These are phyloP conservation scores for Aelia acuminata DNA, from an alignment of 2,888 invertebrate genomes.

Conservation along the genomic window DNA sequence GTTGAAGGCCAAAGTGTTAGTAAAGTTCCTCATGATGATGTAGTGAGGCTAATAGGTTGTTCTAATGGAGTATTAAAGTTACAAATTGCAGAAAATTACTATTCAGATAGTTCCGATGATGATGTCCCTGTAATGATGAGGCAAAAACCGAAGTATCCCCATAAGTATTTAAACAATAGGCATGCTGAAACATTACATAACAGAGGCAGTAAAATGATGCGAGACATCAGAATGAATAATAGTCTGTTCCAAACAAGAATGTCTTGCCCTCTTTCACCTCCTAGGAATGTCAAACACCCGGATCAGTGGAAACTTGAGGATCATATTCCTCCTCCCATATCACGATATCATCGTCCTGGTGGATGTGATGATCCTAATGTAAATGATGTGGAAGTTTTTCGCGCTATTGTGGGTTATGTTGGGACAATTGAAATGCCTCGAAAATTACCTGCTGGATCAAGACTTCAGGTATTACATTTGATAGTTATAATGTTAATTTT, in stretches of 20 bases:
- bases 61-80: conserved; percentile 86
- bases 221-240: conserved; percentile 72
- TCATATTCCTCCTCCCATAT: conserved; percentile 70
- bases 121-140: conserved; percentile 76
- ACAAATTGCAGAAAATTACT: conserved; percentile 89
- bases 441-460: conserved; percentile 81
- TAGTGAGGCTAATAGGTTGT: conserved; percentile 90
- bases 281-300: conserved; percentile 68
- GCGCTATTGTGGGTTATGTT: conserved; percentile 92
- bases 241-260: conserved; percentile 70
- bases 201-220: conserved; percentile 72
- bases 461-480: conserved; percentile 75
- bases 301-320: conserved; percentile 70
- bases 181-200: conserved; percentile 68
- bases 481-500: no score
- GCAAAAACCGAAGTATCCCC: conserved; percentile 75
- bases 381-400: conserved; percentile 68
- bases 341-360: conserved; percentile 66
- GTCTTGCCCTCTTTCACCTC: conserved; percentile 63
- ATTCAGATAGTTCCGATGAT: conserved; percentile 88
- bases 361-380: conserved; percentile 67
- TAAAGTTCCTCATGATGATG: conserved; percentile 93
- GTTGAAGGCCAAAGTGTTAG: conserved; percentile 94
- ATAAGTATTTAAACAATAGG: conserved; percentile 68
- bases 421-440: conserved; percentile 97